A percentile compares a stretch with the other conserved stretches of the same genome.
These are phyloP conservation scores for Atherinomorus stipes DNA, from an alignment of 2,113 vertebrate genomes.

Conservation along the genomic window DNA sequence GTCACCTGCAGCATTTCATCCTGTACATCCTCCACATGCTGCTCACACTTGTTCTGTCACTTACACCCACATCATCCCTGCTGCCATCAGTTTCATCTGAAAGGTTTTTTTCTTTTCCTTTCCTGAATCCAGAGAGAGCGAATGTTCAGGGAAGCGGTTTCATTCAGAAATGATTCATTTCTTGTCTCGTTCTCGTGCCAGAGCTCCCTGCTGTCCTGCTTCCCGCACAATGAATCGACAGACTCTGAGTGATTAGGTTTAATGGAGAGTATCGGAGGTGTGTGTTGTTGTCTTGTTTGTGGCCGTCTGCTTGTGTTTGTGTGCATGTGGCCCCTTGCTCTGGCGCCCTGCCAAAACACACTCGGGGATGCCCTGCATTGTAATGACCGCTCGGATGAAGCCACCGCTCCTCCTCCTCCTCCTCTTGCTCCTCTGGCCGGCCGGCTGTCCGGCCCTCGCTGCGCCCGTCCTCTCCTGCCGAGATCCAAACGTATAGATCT, in stretches of 20 bases:
- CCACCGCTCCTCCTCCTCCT: conserved; percentile 5
- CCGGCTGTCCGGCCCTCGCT: background rate
- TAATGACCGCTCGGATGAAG: conserved; percentile 55
- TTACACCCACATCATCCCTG: background rate
- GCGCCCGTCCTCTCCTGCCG: conserved; percentile 36
- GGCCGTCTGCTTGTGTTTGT: conserved; percentile 14
- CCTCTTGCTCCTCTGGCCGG: background rate
- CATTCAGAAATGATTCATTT: conserved; percentile 39
- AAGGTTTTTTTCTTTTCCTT: conserved; percentile 5
- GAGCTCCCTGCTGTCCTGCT: background rate
- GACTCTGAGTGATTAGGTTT: conserved; percentile 51
- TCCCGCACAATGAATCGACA: conserved; percentile 12
- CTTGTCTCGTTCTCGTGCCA: background rate
- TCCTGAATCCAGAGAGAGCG: conserved; percentile 5
- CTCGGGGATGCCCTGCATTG: conserved; percentile 72
- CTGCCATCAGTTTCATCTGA: background rate
- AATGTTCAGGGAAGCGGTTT: conserved; percentile 7
- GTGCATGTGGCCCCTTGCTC: conserved; percentile 29
- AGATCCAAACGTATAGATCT: conserved; percentile 67
- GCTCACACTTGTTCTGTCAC: conserved; percentile 35
- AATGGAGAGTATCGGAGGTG: conserved; percentile 36
- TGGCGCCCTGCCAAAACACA: conserved; percentile 50
- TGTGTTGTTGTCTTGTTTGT: conserved; percentile 39
- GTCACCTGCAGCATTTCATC: conserved; percentile 7
- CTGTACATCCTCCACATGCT: conserved; percentile 47